Percentiles rank a stretch among this genome's conserved stretches.
Conservation (phyloP, 2,113 vertebrate species). For the Oncorhynchus nerka region DNA sequence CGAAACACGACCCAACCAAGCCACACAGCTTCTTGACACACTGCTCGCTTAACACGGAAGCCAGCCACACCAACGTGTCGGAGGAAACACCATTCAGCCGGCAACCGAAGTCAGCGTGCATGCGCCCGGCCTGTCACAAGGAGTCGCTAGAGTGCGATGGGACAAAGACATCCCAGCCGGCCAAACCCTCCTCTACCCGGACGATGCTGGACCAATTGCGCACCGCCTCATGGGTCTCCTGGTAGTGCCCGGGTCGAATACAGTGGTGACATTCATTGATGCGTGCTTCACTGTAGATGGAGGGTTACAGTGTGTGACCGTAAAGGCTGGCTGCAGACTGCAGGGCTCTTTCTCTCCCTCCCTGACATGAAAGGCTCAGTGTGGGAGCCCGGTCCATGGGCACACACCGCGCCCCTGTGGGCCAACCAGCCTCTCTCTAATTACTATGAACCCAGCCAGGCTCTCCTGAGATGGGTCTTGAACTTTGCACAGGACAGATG, state of each 20-base stretch:
- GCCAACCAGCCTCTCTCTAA: slow-evolving; percentile 71
- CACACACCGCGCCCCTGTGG: slow-evolving; percentile 48
- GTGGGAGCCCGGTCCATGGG: slow-evolving; percentile 55
- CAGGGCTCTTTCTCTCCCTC: slow-evolving; percentile 40
- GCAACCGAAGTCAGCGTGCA: too few species aligned
- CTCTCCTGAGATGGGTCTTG: slow-evolving; percentile 70
- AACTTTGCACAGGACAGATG: slow-evolving; percentile 73
- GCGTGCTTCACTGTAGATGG: slow-evolving; percentile 44
- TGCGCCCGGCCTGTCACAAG: too few species aligned
- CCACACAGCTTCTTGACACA: too few species aligned
- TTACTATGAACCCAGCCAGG: slow-evolving; percentile 53
- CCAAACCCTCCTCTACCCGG: too few species aligned
- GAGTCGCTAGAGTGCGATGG: too few species aligned
- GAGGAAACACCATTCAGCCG: too few species aligned
- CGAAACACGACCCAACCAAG: too few species aligned
- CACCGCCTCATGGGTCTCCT: too few species aligned
- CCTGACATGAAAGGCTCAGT: slow-evolving; percentile 62
- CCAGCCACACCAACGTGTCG: too few species aligned
- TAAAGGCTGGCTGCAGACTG: slow-evolving; percentile 38
- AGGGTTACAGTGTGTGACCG: slow-evolving; percentile 33
- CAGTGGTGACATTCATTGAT: slow-evolving; percentile 59
- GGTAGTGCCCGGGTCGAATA: background rate
- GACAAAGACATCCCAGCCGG: too few species aligned
- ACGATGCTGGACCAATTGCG: too few species aligned
- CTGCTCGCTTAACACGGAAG: too few species aligned